phyloP scores from a whole-genome alignment of 2,888 invertebrate species.

The Hipparchia sbordonii region DNA sequence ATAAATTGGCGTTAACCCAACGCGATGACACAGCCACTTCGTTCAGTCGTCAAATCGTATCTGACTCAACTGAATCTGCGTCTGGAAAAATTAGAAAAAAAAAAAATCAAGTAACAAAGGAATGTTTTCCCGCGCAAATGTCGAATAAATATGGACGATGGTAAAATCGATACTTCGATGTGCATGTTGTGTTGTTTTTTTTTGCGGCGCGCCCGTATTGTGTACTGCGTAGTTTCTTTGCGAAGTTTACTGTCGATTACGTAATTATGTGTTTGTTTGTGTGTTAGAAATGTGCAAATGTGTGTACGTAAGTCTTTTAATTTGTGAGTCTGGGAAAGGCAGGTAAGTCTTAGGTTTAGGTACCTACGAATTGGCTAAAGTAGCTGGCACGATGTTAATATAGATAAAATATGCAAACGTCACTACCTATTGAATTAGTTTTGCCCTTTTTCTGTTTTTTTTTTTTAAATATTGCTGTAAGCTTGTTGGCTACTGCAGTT shows the following conservation, averaged over 20 bases:
- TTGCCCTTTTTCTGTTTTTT: background rate
- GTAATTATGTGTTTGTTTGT: constrained; percentile 57
- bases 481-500: too few species aligned
- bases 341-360: background rate
- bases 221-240: constrained; percentile 48
- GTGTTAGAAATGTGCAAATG: constrained; percentile 14
- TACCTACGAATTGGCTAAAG: background rate
- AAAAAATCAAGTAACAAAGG: constrained; percentile 46
- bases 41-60: constrained; percentile 60
- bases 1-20: constrained; percentile 60
- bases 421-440: background rate
- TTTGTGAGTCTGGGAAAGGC: background rate
- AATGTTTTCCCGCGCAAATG: constrained; percentile 67
- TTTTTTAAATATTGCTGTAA: too few species aligned
- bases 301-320: constrained; percentile 17
- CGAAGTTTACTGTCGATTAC: constrained; percentile 69
- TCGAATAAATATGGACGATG: constrained; percentile 71
- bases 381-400: background rate
- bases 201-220: constrained; percentile 47
- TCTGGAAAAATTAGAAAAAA: constrained; percentile 48
- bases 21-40: constrained; percentile 56
- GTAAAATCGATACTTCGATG: constrained; percentile 46
- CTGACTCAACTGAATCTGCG: constrained; percentile 51
- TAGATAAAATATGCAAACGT: background rate
- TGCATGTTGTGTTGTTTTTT: constrained; percentile 52